Percentiles rank a stretch among this genome's conserved stretches.
Conservation (phyloP, 2,888 invertebrate genomes). For the Dryobota labecula region DNA sequence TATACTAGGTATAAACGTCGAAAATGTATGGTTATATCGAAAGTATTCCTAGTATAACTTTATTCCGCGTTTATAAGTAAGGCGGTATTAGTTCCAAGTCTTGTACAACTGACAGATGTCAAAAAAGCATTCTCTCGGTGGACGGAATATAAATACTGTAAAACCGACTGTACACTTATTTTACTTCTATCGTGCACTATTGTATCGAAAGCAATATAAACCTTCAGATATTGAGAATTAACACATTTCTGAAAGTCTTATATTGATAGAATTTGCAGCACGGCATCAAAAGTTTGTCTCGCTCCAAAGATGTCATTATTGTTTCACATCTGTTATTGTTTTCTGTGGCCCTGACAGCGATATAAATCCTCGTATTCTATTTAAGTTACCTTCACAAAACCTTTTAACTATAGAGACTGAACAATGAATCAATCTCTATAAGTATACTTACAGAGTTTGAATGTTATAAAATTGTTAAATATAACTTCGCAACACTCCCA, state of each 20-base stretch:
- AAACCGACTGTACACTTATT: not conserved
- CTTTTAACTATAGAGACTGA: slow-evolving; percentile 2
- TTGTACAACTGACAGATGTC: no score
- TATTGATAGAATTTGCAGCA: slow-evolving; percentile 39
- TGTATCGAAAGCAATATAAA: slow-evolving; percentile 3
- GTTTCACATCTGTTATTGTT: slow-evolving; percentile 45
- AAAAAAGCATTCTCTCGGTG: no score
- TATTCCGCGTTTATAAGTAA: no score
- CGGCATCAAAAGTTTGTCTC: slow-evolving; percentile 34
- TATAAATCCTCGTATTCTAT: slow-evolving; percentile 13
- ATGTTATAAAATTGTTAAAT: slow-evolving; percentile 6
- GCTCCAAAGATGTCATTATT: slow-evolving; percentile 30
- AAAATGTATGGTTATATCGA: no score
- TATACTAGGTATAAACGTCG: no score
- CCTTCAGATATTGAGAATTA: not conserved
- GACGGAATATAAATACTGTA: no score
- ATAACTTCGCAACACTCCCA: not conserved
- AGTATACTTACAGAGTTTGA: no score
- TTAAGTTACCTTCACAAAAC: slow-evolving; percentile 7
- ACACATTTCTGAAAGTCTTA: slow-evolving; percentile 4
- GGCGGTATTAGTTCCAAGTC: no score
- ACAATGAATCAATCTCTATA: slow-evolving; percentile 1
- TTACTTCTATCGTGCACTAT: not conserved
- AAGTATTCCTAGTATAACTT: no score
- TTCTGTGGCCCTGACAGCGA: slow-evolving; percentile 5